These are phyloP conservation scores for Dichetophora obliterata DNA, from an alignment of 2,888 invertebrate genomes.

Conservation along the genomic window DNA sequence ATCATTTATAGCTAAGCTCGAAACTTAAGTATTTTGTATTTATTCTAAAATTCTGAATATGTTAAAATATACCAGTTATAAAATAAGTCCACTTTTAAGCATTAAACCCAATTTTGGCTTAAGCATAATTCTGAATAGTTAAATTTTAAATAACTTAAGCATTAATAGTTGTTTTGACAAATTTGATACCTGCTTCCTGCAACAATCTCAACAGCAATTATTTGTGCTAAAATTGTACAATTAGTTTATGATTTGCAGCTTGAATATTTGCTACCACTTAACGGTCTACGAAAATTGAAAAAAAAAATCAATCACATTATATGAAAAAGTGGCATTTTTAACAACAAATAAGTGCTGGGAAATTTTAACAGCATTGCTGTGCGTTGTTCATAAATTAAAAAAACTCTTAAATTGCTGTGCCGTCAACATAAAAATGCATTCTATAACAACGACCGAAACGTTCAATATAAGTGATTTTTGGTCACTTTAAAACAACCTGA, in stretches of 20 bases:
- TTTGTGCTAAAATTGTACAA: too few species aligned
- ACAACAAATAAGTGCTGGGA: not conserved
- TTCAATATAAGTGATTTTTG: not conserved
- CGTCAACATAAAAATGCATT: not conserved
- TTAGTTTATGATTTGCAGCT: not conserved
- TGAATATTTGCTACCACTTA: not conserved
- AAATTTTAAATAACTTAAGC: too few species aligned
- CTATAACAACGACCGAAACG: not conserved
- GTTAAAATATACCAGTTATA: too few species aligned
- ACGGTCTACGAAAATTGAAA: not conserved
- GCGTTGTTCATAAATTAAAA: conserved; percentile 11
- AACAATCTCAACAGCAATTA: too few species aligned
- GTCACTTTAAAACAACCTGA: not conserved
- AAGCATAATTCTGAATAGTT: too few species aligned
- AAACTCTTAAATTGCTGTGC: not conserved
- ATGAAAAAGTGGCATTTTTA: not conserved
- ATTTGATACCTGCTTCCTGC: too few species aligned
- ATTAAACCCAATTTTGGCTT: too few species aligned
- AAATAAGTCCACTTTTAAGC: too few species aligned
- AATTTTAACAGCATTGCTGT: not conserved
- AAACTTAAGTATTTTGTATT: too few species aligned
- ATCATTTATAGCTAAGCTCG: too few species aligned
- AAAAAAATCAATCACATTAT: not conserved
- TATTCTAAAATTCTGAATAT: too few species aligned
- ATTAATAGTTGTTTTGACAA: too few species aligned